Conservation (phyloP, 2,888 invertebrate species). For the Octonoba sinensis region DNA sequence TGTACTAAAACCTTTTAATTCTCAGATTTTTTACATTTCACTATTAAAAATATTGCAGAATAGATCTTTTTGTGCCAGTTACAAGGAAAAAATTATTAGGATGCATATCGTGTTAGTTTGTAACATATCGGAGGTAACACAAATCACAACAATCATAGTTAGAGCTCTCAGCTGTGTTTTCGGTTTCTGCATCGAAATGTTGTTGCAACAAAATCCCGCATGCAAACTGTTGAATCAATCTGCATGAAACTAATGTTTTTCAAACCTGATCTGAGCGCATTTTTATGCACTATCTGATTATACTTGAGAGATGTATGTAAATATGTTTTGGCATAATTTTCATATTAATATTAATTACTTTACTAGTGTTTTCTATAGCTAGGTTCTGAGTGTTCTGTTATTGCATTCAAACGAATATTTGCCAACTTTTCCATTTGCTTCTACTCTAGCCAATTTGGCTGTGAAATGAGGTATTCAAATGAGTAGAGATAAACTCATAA, state of each 20-base stretch:
- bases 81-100: slow-evolving; percentile 30
- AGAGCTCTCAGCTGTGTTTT: slow-evolving; percentile 14
- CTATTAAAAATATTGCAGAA: slow-evolving; percentile 27
- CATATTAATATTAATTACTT: slow-evolving; percentile 19
- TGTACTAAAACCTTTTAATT: too few relatives aligned
- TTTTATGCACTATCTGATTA: slow-evolving; percentile 12
- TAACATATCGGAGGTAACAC: slow-evolving; percentile 50
- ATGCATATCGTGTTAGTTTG: slow-evolving; percentile 61
- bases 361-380: slow-evolving; percentile 19
- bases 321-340: slow-evolving; percentile 22
- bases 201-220: slow-evolving; percentile 4
- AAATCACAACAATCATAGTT: slow-evolving; percentile 38
- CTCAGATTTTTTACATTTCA: too few relatives aligned
- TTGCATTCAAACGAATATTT: slow-evolving; percentile 1
- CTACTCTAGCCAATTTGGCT: slow-evolving; percentile 1
- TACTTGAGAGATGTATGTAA: slow-evolving; percentile 14
- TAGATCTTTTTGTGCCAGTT: slow-evolving; percentile 39
- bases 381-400: slow-evolving; percentile 23
- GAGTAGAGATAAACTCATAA: too few relatives aligned
- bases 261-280: slow-evolving; percentile 9
- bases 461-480: too few relatives aligned
- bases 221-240: not conserved
- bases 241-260: slow-evolving; percentile 1
- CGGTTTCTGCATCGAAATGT: slow-evolving; percentile 14
- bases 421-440: not conserved